Evolutionary conservation across 2,888 invertebrate species (phyloP).

Genomic region (Alsophila aescularia): DNA sequence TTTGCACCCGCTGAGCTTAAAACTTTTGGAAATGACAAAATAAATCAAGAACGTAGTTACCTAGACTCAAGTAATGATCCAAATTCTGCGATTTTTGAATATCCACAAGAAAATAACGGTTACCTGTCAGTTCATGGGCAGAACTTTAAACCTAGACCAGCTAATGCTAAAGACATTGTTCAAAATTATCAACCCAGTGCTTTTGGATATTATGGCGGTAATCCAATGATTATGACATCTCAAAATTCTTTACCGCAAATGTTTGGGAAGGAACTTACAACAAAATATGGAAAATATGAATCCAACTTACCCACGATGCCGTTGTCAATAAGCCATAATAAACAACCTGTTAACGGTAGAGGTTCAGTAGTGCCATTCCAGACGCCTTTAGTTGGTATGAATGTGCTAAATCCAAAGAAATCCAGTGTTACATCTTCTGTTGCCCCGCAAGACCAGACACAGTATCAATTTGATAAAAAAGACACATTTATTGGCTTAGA

Average conservation of each 20-base stretch:
- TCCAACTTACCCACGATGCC: not conserved
- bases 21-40: not conserved
- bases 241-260: not conserved
- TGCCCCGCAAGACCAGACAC: not conserved
- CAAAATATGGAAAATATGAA: conserved; percentile 1
- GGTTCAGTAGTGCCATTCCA: conserved; percentile 2
- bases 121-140: not conserved
- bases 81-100: not conserved
- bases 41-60: not conserved
- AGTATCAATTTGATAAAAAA: not conserved
- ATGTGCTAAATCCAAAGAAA: not conserved
- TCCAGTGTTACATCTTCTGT: not conserved
- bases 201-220: conserved; percentile 29
- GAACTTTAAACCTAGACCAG: not conserved
- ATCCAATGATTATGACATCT: conserved; percentile 23
- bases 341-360: not conserved
- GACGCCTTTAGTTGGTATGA: conserved; percentile 4
- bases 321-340: not conserved
- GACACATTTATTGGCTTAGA: not conserved
- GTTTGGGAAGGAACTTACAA: not conserved
- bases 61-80: not conserved
- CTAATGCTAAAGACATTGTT: not conserved
- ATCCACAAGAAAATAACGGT: conserved; percentile 1
- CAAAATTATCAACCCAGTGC: conserved; percentile 19
- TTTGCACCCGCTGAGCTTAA: not conserved